Base-by-base conservation (phyloP, 2,797 vertebrate species). In the Clarias platycephalus region DNA sequence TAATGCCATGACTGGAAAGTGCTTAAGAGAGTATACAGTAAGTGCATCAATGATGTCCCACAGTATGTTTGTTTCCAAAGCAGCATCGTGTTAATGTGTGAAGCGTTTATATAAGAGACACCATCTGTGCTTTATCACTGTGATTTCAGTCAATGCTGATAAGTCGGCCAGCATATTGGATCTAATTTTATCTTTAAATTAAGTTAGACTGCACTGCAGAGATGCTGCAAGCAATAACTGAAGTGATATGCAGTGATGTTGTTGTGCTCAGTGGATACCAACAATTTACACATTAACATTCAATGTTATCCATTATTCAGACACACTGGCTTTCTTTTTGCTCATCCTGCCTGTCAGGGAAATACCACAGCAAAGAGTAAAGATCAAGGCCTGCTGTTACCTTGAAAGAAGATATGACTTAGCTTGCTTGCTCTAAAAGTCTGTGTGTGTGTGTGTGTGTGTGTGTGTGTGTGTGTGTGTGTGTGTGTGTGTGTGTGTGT, bases 341-440 rank as follows among this genome's bases (percentile, higher is more conserved):
- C 40, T 71, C 71, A 82, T 76, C 62, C 49, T 76, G 60, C 26
- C 79, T 84, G 74, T 86, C 80, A 76, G 37, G 83, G 53, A 79
- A 77, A 80, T 83, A 37, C 28, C 75, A 82, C 24, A 62, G 80
- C 66, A 24, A 80, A 72, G 82, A 71, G 40, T 49, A 84, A 71
- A 87, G 82, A 87, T 86, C 84, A 87, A 87, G 82, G 78, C 75
- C 34, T 81, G 49, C 74, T 64, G 74, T 75, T 81, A 40, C 74
- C 53, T 72, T 66, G 80, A 81, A 77, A 85, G 57, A 72, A 83
- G 77, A 80, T 57, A 77, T 81, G 83, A 64, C 66, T 44, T 28
- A 82, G 77, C 22, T 64, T 79, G 16, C 55, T 31, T 53, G 9
- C 8, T 80, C 13, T 37, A 34, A 34, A 58, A 4, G 15, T 78